Conservation (phyloP, 2,113 vertebrate species). For the Pantherophis guttatus region DNA sequence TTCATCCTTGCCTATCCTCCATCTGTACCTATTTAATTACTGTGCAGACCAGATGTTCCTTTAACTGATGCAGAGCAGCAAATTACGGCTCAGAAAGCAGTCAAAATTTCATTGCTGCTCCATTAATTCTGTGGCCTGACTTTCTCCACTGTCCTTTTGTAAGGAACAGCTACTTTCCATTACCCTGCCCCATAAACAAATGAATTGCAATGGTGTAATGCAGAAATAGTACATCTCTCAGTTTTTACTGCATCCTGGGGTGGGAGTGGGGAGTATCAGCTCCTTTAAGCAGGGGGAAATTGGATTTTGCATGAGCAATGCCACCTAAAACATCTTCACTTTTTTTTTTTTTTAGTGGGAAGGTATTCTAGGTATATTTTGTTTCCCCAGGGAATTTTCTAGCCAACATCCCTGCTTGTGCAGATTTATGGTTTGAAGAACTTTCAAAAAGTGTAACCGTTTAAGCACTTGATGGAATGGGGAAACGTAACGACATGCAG, state of each 20-base stretch:
- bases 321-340: background rate
- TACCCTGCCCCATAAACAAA: background rate
- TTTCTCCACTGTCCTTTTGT: background rate
- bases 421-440: background rate
- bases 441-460: background rate
- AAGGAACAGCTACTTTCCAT: background rate
- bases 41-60: slow-evolving; percentile 14
- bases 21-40: slow-evolving; percentile 26
- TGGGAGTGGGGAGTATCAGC: background rate
- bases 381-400: background rate
- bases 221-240: background rate
- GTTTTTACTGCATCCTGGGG: background rate
- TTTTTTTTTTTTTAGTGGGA: background rate
- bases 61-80: slow-evolving; percentile 4
- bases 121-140: background rate
- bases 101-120: background rate
- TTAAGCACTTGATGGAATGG: background rate
- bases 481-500: background rate
- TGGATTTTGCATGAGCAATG: background rate
- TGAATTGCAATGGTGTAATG: background rate
- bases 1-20: slow-evolving; percentile 5
- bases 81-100: background rate
- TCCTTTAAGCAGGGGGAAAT: background rate
- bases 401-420: background rate
- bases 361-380: background rate